Percentiles rank a stretch among this genome's conserved stretches.
Conservation (phyloP, 1,140 invertebrate species). For the Phymastichus coffea region DNA sequence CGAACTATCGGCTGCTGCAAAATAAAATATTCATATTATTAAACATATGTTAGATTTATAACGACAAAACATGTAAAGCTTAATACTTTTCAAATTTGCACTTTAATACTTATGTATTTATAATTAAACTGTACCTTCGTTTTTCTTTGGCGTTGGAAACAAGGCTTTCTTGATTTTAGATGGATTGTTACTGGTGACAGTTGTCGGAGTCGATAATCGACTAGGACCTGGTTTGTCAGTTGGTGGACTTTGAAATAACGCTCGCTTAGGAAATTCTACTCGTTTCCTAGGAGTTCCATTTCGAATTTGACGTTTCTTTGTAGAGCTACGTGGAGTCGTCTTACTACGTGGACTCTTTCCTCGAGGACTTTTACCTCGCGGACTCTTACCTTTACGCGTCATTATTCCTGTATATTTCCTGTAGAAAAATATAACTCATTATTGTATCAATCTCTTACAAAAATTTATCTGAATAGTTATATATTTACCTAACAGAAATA, state of each 20-base stretch:
- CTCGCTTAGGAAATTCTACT: slow-evolving; percentile 60
- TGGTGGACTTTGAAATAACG: slow-evolving; percentile 66
- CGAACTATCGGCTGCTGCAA: slow-evolving; percentile 7
- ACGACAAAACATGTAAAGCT: too few relatives aligned
- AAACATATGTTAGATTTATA: too few relatives aligned
- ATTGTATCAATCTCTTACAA: slow-evolving; percentile 34
- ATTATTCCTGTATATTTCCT: too few relatives aligned
- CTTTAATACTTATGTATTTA: too few relatives aligned
- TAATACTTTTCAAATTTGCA: too few relatives aligned
- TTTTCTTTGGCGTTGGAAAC: slow-evolving; percentile 59
- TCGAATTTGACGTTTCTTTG: slow-evolving; percentile 44
- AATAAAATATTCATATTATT: not conserved
- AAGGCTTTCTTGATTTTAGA: slow-evolving; percentile 61
- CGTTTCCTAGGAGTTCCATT: slow-evolving; percentile 45
- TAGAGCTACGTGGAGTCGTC: slow-evolving; percentile 47
- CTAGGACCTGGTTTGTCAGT: slow-evolving; percentile 45
- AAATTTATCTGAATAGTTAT: slow-evolving; percentile 19
- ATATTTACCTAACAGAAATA: too few relatives aligned
- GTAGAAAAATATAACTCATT: too few relatives aligned
- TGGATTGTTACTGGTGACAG: slow-evolving; percentile 29
- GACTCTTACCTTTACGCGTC: slow-evolving; percentile 39
- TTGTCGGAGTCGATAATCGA: slow-evolving; percentile 23
- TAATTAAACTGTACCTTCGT: slow-evolving; percentile 40
- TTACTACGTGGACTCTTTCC: slow-evolving; percentile 44
- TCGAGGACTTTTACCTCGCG: slow-evolving; percentile 48